These are phyloP conservation scores for Gryllus bimaculatus DNA, from an alignment of 1,140 invertebrate genomes.

Conservation along the genomic window DNA sequence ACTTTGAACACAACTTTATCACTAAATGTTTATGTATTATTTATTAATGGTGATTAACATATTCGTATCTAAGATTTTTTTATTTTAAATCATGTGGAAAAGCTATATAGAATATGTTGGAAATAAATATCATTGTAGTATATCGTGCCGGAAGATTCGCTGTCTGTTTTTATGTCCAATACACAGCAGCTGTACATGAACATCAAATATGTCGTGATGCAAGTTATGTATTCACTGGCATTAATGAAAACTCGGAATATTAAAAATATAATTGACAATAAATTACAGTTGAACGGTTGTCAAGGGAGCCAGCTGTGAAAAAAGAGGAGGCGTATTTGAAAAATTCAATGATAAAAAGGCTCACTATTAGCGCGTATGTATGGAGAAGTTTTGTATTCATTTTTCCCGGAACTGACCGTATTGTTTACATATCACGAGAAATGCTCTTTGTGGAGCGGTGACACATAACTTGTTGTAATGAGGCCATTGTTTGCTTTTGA, in stretches of 20 bases:
- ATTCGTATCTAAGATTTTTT: too few relatives aligned
- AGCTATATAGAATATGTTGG: too few relatives aligned
- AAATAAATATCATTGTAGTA: too few relatives aligned
- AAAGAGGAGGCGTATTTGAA: not conserved
- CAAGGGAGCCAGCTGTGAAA: not conserved
- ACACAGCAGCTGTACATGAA: too few relatives aligned
- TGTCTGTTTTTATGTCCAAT: too few relatives aligned
- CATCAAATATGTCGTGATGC: too few relatives aligned
- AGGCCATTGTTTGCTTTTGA: not conserved
- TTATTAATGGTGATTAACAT: too few relatives aligned
- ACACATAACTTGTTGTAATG: not conserved
- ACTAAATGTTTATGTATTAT: too few relatives aligned
- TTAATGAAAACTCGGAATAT: not conserved
- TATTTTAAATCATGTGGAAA: too few relatives aligned
- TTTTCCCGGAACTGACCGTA: not conserved
- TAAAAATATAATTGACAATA: not conserved
- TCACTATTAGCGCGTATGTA: not conserved
- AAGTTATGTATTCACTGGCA: too few relatives aligned
- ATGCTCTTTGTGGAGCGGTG: not conserved
- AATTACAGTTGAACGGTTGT: not conserved
- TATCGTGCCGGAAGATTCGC: too few relatives aligned
- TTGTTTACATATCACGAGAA: not conserved
- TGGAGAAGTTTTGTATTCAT: not conserved
- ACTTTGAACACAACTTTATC: too few relatives aligned
- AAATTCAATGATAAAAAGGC: not conserved